These are phyloP conservation scores for Uloborus diversus DNA, from an alignment of 1,140 invertebrate species.

Conservation along the genomic window DNA sequence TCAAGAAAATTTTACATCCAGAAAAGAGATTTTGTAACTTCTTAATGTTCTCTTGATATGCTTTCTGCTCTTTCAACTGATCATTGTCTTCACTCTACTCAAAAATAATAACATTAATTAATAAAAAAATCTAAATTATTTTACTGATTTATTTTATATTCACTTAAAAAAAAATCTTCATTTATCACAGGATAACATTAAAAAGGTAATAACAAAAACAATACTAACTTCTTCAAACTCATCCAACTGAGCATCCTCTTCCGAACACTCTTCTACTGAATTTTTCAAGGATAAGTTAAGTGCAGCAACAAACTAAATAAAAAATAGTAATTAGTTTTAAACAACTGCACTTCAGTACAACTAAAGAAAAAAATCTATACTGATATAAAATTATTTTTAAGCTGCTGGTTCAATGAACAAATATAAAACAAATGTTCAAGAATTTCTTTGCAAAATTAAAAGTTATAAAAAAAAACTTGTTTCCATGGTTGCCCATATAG, in stretches of 20 bases:
- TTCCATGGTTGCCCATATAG: too few species aligned
- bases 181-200: neutral
- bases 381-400: too few species aligned
- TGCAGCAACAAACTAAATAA: conserved; percentile 78
- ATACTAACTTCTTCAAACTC: conserved; percentile 66
- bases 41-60: conserved; percentile 79
- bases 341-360: neutral
- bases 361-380: too few species aligned
- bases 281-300: conserved; percentile 78
- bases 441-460: too few species aligned
- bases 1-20: conserved; percentile 92
- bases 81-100: conserved; percentile 63
- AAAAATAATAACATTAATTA: neutral
- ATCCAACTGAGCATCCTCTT: conserved; percentile 75
- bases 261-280: conserved; percentile 64
- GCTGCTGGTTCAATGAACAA: too few species aligned
- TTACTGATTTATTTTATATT: neutral
- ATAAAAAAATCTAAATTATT: neutral
- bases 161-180: neutral
- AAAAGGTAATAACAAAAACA: conserved; percentile 18
- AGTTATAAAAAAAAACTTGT: too few species aligned
- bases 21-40: conserved; percentile 87
- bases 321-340: conserved; percentile 8
- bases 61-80: conserved; percentile 73
- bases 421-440: too few species aligned